phyloP scores from a whole-genome alignment of 2,888 invertebrate genomes.

The Zonitis immaculata region DNA sequence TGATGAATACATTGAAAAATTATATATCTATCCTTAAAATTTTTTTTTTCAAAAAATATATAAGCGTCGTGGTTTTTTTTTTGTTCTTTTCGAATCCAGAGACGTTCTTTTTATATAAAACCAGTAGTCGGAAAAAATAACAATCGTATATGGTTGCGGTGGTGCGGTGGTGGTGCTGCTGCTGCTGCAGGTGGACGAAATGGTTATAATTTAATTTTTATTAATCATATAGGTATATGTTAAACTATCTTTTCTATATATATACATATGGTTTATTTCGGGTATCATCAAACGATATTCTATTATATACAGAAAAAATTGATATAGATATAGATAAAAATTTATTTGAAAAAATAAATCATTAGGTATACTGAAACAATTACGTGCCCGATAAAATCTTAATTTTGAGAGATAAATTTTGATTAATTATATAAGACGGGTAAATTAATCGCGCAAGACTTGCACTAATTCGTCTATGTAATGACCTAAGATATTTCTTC shows the following conservation, averaged over 20 bases:
- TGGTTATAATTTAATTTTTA: constrained; percentile 37
- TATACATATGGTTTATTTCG: too few species aligned
- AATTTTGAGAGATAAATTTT: background rate
- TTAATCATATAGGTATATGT: too few species aligned
- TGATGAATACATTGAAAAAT: too few species aligned
- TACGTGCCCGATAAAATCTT: background rate
- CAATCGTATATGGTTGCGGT: constrained; percentile 30
- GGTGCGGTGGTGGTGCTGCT: constrained; percentile 13
- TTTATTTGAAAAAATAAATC: background rate
- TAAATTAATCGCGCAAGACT: background rate
- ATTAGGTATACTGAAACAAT: background rate
- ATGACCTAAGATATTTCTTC: background rate
- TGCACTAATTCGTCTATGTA: background rate
- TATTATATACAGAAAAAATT: too few species aligned
- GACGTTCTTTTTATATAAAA: constrained; percentile 47
- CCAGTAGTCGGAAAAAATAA: constrained; percentile 48
- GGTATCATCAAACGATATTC: constrained; percentile 33
- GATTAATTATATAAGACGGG: background rate
- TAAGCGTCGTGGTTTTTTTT: constrained; percentile 40
- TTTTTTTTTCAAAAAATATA: too few species aligned
- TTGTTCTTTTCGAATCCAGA: too few species aligned
- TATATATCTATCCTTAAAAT: too few species aligned
- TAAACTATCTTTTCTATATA: too few species aligned
- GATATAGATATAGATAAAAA: too few species aligned
- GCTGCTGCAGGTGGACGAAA: constrained; percentile 32